phyloP scores from a whole-genome alignment of 2,888 invertebrate species.

The Cataglyphis cursor region DNA sequence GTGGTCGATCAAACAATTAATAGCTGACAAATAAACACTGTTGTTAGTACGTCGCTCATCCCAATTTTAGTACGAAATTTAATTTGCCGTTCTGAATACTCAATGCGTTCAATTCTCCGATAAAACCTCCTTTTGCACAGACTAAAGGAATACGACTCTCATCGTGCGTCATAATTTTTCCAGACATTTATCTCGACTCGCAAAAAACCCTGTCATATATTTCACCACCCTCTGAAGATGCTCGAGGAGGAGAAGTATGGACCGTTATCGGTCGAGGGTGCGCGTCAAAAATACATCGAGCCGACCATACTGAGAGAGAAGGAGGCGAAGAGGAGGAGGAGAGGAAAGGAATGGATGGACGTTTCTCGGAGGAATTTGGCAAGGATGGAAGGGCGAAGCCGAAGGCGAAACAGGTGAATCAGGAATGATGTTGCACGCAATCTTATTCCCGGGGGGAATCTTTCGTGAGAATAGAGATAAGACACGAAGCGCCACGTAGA shows the following conservation, averaged over 20 bases:
- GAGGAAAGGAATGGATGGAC: constrained; percentile 60
- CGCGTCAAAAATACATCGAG: constrained; percentile 74
- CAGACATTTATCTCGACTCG: constrained; percentile 45
- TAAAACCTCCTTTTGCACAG: neutral
- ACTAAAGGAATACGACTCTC: constrained; percentile 2
- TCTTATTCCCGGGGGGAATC: constrained; percentile 72
- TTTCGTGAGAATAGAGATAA: constrained; percentile 78
- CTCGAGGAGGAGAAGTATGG: constrained; percentile 41
- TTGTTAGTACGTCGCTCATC: constrained; percentile 2
- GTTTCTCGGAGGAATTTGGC: constrained; percentile 42
- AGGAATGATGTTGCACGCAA: constrained; percentile 74
- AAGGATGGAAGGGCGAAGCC: constrained; percentile 38
- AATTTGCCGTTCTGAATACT: constrained; percentile 15
- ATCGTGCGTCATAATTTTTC: constrained; percentile 50
- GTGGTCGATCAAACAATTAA: constrained; percentile 55
- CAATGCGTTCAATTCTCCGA: constrained; percentile 23
- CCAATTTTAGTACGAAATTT: constrained; percentile 43
- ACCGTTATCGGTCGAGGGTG: constrained; percentile 66
- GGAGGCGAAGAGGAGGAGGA: neutral
- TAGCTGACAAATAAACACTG: constrained; percentile 49
- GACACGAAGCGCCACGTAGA: constrained; percentile 77
- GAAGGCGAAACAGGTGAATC: constrained; percentile 50
- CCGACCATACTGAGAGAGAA: constrained; percentile 35
- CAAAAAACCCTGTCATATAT: constrained; percentile 33
- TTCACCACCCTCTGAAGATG: constrained; percentile 53